Evolutionary conservation across 2,888 invertebrate species (phyloP), one percentile per base, ranked within the genome.

Genomic region (Tipula unca): DNA sequence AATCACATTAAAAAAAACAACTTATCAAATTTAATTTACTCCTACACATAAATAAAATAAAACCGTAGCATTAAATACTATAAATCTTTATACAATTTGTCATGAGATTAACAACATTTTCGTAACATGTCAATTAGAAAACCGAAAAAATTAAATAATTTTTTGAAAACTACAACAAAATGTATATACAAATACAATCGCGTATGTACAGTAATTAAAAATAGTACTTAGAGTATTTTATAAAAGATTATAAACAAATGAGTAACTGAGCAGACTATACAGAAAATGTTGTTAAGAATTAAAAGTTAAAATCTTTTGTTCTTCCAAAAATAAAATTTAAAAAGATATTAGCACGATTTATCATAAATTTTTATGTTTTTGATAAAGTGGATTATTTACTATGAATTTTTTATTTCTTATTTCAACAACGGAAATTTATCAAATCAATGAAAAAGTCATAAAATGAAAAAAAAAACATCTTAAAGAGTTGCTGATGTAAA

Each of bases 381-480:
- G 69, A 25, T 20, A 69, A 69, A 48, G 48, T 48, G 48, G 48
- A 48, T 48, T 17, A 48, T 69, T 25, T 69, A 69, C 25, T 69
- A 69, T 20, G 25, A 69, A 69, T 25, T 25, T 69, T 69, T 69
- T 25, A 69, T 69, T 48, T 48, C 48, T 10, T 69, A 69, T 69
- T 69, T 69, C 10, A 69, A 69, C 1, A 69, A 69, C 69, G 69
- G 69, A 69, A 69, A 69, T 69, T 69, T 69, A 69, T 69, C 69
- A 69, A 69, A 69, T 69, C 69, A 69, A 69, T 69, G 69, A 69
- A 69, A 69, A 25, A 69, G 69, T 69, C 69, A 69, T 69, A 69
- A 69, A 69, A 69, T 25, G 69, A 48, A 25, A 25, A 69, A 69
- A 25, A 69, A 25, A 69, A 69, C 69, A 69, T 69, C 69, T 69